Base-by-base conservation (phyloP, 2,797 vertebrate genomes). In the Phylloscopus collybita region DNA sequence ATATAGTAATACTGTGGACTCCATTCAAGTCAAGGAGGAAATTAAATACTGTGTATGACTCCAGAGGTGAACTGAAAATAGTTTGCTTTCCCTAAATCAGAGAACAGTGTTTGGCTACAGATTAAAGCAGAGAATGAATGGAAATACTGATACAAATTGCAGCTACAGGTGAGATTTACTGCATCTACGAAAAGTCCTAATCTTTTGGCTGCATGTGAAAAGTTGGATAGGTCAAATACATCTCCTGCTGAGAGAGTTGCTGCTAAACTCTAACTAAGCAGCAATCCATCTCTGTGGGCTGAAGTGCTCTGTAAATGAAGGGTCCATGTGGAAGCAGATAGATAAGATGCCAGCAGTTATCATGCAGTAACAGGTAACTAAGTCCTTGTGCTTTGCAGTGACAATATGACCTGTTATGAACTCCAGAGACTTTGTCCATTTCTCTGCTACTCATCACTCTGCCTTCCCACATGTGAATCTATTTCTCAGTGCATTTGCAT, bases 341-440 rank as follows among this genome's bases (percentile, higher is more conserved):
- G 84, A 49, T 90, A 94, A 92, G 54, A 72, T 83, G 36, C 42
- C 54, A 75, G 59, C 22, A 90, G 67, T 71, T 92, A 83, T 87
- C 75, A 50, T 61, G 34, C 38, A 69, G 34, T n/a, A 86, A 40
- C 27, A 61, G 25, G 73, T 79, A 84, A 57, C 50, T 80, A 74
- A 88, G 42, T 64, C 30, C 65, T 60, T 62, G 22, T 54, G 34
- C n/a, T 79, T 85, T 64, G 34, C 71, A 73, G 45, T 34, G 83
- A 26, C 17, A 81, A 20, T 36, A 50, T 59, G 50, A 73, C 54
- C 44, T 70, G 7, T 44, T 70, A 36, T 5, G 10, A 86, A 30
- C 64, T 62, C 21, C 40, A 66, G 16, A 50, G 40, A 62, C 4
- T 51, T 84, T 67, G 76, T 50, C 57, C 40, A 17, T 53, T 40